These are phyloP conservation scores for Ceryle rudis DNA, from an alignment of 2,797 vertebrate genomes.

Conservation along the genomic window DNA sequence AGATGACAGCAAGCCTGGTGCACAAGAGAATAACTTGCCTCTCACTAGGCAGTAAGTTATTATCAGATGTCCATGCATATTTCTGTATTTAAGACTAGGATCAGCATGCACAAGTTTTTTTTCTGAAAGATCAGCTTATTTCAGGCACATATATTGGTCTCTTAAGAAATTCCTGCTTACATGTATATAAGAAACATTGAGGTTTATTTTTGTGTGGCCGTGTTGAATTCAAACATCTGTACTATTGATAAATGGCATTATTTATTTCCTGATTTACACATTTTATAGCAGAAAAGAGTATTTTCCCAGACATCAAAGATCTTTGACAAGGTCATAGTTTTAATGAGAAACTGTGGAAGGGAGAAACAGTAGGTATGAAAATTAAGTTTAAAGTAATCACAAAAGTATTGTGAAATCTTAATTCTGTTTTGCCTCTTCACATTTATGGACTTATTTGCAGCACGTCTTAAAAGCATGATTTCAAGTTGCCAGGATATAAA, in stretches of 20 bases:
- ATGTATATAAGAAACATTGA: neutral
- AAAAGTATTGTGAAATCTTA: neutral
- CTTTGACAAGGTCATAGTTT: neutral
- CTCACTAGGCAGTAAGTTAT: neutral
- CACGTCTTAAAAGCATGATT: neutral
- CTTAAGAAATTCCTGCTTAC: neutral
- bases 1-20: neutral
- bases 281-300: neutral
- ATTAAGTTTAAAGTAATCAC: neutral
- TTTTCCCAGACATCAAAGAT: neutral
- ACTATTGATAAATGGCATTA: neutral
- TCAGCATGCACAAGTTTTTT: too few species aligned
- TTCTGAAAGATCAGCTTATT: neutral
- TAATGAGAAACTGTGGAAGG: neutral
- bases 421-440: neutral
- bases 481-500: neutral
- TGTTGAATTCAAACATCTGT: neutral
- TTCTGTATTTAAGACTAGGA: neutral
- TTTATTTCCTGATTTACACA: neutral
- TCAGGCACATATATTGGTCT: neutral
- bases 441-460: neutral
- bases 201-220: neutral
- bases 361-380: neutral
- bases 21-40: neutral
- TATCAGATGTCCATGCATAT: neutral